Evolutionary conservation across 2,113 vertebrate genomes (phyloP), one percentile per base, ranked within the genome.

Genomic region (Cromileptes altivelis): DNA sequence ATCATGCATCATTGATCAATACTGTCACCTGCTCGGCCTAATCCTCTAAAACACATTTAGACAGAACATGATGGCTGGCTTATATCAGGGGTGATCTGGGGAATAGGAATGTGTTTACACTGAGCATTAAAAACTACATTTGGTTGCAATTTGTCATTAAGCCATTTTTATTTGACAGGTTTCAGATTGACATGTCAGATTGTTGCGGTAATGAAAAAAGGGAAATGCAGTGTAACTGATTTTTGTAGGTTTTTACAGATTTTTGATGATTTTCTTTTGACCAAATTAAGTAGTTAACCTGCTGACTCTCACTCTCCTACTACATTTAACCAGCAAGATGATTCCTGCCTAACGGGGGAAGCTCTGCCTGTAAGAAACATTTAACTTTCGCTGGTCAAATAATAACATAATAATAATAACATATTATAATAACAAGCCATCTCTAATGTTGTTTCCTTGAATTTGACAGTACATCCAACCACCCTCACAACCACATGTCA

Each of bases 1-100:
- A 89, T 92, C 87, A 91, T 53, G 93, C 87, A 88, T 89, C 87
- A 40, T 64, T 93, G 93, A 93, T 94, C 91, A 93, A 89, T 83
- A 84, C 69, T 83, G 88, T 90, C 93, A 76, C 61, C 80, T 52
- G 82, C 82, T 86, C 5, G 19, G 21, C 63, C 69, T 92, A 94
- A 94, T 94, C 91, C 89, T 69, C 73, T n/a, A 37, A 88, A 78
- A 89, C 83, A 82, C 80, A 85, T 86, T 55, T 42, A 78, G 82
- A 88, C 70, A 45, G 74, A 79, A 19, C 65, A 18, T 19, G 85
- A 60, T 50, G 70, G 21, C 64, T 30, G 10, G 5, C 50, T 62
- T 79, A 14, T 83, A 89, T 85, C 81, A 37, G 86, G 11, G 12
- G 65, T n/a, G 45, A 89, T 84, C 80, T 62, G 70, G 42, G 65